Base-by-base conservation (phyloP, 2,797 vertebrate species). In the Chaenodraco wilsoni region DNA sequence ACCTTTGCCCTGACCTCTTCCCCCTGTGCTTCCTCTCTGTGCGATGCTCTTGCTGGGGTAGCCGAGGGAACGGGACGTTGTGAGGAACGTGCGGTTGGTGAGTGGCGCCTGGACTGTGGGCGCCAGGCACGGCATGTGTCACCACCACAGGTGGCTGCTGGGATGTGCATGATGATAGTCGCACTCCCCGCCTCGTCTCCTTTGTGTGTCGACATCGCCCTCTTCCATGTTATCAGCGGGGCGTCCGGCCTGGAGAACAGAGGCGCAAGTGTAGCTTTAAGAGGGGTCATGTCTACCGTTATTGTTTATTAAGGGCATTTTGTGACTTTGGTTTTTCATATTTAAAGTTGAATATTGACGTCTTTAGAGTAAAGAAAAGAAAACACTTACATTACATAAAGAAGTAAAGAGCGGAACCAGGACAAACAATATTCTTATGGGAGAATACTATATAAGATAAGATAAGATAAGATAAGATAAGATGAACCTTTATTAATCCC, bases 11-110 rank as follows among this genome's bases (percentile, higher is more conserved):
- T 87, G 80, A 86, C 85, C 93, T 93, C 87, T 37, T 95, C 89
- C 90, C 89, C 93, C 91, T 91, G 88, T 91, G 88, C 96, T 90
- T 87, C 91, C 89, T 92, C 86, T 92, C 90, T 91, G 33, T 89
- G 94, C 91, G 86, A 93, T 93, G 96, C 95, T 95, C 93, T 91
- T 91, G 95, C 96, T 84, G 95, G 92, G 95, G 94, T 96, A 98
- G 97, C 96, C 95, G 89, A 95, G 97, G 96, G 97, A 98, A 90
- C 96, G 97, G 88, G 96, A 98, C 95, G 87, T 96, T 94, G 95
- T 96, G 94, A 96, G 96, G 96, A 98, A 95, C 94, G 94, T 95
- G 92, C 97, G 96, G 94, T 95, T 97, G 97, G 97, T 98, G 97
- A 98, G 97, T 97, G 94, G 87, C 76, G 89, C 84, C 91, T 69